Evolutionary conservation across 2,888 invertebrate species (phyloP).

Genomic region (Pherbina coryleti): DNA sequence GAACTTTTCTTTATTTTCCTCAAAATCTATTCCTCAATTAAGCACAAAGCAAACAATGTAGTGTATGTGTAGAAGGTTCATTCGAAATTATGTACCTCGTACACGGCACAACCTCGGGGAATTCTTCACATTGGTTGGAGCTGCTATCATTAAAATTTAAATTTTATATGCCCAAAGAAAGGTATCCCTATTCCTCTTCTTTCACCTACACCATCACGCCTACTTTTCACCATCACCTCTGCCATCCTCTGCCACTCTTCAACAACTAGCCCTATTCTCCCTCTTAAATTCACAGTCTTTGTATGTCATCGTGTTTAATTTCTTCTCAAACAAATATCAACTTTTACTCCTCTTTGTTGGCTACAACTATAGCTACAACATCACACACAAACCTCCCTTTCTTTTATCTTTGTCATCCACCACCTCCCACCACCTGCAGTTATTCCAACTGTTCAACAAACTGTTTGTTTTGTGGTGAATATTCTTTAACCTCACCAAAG

Average conservation of each 20-base stretch:
- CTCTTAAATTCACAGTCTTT: neutral
- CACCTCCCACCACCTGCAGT: neutral
- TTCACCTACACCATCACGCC: neutral
- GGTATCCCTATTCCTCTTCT: conserved; percentile 8
- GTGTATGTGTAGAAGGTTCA: neutral
- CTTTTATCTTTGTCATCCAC: neutral
- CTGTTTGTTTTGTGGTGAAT: conserved; percentile 23
- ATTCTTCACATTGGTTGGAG: neutral
- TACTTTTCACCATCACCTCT: neutral
- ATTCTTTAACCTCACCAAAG: neutral
- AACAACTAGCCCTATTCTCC: neutral
- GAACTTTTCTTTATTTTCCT: neutral
- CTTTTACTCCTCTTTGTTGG: conserved; percentile 6
- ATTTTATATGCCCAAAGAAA: conserved; percentile 24
- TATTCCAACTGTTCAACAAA: neutral
- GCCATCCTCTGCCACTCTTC: neutral
- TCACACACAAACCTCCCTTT: neutral
- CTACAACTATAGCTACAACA: neutral
- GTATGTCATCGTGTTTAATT: conserved; percentile 20
- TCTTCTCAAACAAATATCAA: conserved; percentile 31
- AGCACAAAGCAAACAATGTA: conserved; percentile 28
- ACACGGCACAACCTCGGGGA: neutral
- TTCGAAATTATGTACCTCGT: conserved; percentile 20
- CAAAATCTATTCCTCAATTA: conserved; percentile 28
- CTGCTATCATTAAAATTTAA: conserved; percentile 24